These are phyloP conservation scores for Alethe diademata DNA, from an alignment of 2,113 vertebrate species.

Conservation along the genomic window DNA sequence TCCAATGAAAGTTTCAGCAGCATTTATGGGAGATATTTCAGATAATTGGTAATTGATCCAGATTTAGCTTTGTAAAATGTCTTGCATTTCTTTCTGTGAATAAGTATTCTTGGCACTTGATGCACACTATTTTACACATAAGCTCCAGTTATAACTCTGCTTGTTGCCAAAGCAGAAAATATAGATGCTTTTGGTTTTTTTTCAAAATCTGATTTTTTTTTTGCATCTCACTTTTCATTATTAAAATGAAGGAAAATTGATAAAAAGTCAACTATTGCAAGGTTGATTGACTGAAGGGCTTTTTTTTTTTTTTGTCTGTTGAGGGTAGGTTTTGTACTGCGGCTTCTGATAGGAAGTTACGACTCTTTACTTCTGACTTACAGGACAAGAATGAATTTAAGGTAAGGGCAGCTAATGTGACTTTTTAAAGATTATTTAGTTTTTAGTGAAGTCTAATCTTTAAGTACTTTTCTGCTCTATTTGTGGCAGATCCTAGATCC, in stretches of 20 bases:
- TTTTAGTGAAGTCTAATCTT: background rate
- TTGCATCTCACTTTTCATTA: background rate
- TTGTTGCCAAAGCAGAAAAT: background rate
- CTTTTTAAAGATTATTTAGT: background rate
- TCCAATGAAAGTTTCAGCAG: background rate
- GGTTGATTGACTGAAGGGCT: background rate
- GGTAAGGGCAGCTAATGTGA: conserved; percentile 73
- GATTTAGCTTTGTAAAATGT: background rate
- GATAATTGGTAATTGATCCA: background rate
- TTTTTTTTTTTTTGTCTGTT: conserved; percentile 9
- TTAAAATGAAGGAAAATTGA: background rate
- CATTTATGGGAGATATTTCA: background rate
- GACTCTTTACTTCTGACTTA: conserved; percentile 90
- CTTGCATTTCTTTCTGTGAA: background rate
- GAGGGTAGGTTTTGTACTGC: conserved; percentile 90
- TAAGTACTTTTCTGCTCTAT: background rate
- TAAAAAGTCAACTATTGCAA: background rate
- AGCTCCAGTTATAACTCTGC: background rate
- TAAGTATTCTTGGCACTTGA: background rate
- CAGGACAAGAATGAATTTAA: conserved; percentile 88
- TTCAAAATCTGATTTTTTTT: background rate
- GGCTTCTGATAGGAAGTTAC: conserved; percentile 86
- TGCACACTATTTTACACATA: background rate
- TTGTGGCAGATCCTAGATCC: background rate
- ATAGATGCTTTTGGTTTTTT: background rate